Base-by-base conservation (phyloP, 2,888 invertebrate genomes). In the Laothoe populi region DNA sequence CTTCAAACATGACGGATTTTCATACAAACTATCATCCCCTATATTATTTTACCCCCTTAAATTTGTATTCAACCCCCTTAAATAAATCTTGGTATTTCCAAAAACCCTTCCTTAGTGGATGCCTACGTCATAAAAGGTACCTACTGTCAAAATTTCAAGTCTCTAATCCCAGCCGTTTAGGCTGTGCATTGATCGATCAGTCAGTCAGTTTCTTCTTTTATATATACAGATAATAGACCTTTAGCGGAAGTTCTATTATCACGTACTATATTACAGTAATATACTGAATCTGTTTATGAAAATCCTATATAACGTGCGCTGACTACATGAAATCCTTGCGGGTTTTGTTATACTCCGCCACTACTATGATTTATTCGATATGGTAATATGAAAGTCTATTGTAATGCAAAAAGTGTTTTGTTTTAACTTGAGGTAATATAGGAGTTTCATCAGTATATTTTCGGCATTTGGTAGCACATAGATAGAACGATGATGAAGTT, bases 251-350 rank as follows among this genome's bases (percentile, higher is more conserved):
- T 13, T 24, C 11, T 48, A 26, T 46, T 23, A n/a, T 26, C 35
- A 31, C 49, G 7, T 53, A 53, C 53, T 53, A 53, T 53, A 48
- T 48, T 48, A 26, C 48, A 35, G 31, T 53, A 53, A 53, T 45
- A 59, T 45, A 53, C 64, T 53, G 64, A 64, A 69, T 65, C 65
- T 57, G 60, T 62, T 69, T 69, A 69, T 69, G 66, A 66, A 65
- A 69, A 69, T 66, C 57, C 62, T n/a, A 53, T 59, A 49, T 53
- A 49, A 65, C 65, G 65, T 65, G 68, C 63, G 63, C 58, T 58
- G 65, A 66, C 65, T 65, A 44, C 19, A 62, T 63, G 61, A 65
- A 35, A 53, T 63, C 64, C 64, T 64, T 60, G 57, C 38, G 60
- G 19, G 26, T 59, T 53, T 53, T 31, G 31, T 53, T 53, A 53